Conservation (phyloP, 2,797 vertebrate species). For the Channallabes apus region DNA sequence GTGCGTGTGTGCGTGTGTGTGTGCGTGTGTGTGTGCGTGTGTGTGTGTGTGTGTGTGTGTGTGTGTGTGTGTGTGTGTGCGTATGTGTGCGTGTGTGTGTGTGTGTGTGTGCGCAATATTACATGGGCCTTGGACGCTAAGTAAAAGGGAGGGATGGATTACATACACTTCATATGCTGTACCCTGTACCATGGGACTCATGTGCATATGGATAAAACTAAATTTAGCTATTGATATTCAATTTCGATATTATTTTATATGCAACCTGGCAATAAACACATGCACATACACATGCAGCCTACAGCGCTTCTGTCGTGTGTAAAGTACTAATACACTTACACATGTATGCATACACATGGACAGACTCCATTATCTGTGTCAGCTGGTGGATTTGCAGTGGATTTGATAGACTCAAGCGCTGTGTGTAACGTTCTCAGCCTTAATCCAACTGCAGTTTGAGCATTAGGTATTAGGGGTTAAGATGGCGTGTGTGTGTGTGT, state of each 20-base stretch:
- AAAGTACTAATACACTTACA: constrained; percentile 11
- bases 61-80: constrained; percentile 50
- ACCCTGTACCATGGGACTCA: constrained; percentile 11
- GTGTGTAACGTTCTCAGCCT: constrained; percentile 38
- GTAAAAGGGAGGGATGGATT: constrained; percentile 32
- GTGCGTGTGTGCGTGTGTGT: constrained; percentile 62
- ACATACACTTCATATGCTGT: constrained; percentile 30
- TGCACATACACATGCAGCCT: neutral
- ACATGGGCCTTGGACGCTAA: constrained; percentile 43
- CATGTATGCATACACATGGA: neutral
- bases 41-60: constrained; percentile 62
- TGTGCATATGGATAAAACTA: neutral
- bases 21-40: constrained; percentile 58
- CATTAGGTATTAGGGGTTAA: constrained; percentile 55
- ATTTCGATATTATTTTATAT: neutral
- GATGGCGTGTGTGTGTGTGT: constrained; percentile 45
- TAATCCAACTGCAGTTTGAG: constrained; percentile 41
- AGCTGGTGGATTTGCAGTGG: constrained; percentile 62
- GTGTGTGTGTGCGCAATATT: constrained; percentile 51
- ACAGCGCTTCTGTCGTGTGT: neutral
- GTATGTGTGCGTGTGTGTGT: constrained; percentile 63
- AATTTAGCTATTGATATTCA: neutral
- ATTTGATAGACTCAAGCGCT: constrained; percentile 68
- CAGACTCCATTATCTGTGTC: constrained; percentile 40
- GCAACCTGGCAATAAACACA: neutral